Percentiles rank a stretch among this genome's conserved stretches.
Evolutionary conservation across 2,888 invertebrate genomes (phyloP).

Genomic region (Drosophila nigricruria): DNA sequence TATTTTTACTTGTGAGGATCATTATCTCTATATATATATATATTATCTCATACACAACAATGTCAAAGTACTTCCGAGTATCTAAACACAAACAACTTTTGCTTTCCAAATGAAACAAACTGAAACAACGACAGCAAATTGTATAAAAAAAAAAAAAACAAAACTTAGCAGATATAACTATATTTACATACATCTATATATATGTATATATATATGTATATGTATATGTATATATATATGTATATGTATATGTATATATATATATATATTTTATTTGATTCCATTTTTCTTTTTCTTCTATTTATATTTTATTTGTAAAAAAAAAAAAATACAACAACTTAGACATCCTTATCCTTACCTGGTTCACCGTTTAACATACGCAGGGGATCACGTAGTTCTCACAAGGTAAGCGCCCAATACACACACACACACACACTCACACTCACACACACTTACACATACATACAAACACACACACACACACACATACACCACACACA

Average conservation of each 20-base stretch:
- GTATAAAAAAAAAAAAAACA: constrained; percentile 34
- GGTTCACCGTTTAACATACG: constrained; percentile 98
- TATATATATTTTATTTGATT: constrained; percentile 77
- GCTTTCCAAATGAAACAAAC: constrained; percentile 29
- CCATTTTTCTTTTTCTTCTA: constrained; percentile 75
- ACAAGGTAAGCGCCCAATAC: constrained; percentile 86
- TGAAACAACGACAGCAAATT: constrained; percentile 28
- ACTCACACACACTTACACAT: constrained; percentile 6
- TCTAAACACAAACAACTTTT: constrained; percentile 29
- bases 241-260: constrained; percentile 35
- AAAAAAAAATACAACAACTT: constrained; percentile 67
- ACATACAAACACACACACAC: constrained; percentile 15
- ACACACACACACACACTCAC: constrained; percentile 20
- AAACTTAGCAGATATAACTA: constrained; percentile 30
- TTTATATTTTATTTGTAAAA: constrained; percentile 71
- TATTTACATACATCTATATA: constrained; percentile 37
- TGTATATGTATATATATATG: constrained; percentile 33
- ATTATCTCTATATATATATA: constrained; percentile 14
- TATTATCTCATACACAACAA: constrained; percentile 23
- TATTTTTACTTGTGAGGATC: constrained; percentile 20
- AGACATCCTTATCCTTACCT: constrained; percentile 98
- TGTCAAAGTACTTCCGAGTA: constrained; percentile 27
- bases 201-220: constrained; percentile 41
- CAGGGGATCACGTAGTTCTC: constrained; percentile 95
- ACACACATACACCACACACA: constrained; percentile 15